phyloP scores from a whole-genome alignment of 2,113 vertebrate species.

The Eulemur rufifrons region DNA sequence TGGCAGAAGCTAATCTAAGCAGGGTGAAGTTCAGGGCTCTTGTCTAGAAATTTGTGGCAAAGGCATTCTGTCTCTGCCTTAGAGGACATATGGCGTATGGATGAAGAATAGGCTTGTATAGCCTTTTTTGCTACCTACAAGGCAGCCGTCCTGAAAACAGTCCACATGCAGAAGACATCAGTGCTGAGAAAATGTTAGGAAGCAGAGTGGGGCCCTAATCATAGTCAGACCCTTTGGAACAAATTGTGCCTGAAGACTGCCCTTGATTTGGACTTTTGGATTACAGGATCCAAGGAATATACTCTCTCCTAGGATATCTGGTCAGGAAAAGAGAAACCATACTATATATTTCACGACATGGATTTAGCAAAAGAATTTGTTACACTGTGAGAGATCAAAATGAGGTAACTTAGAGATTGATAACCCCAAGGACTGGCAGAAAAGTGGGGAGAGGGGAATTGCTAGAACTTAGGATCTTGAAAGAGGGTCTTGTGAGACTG shows the following conservation, averaged over 20 bases:
- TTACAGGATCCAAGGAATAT: neutral
- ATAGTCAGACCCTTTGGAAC: neutral
- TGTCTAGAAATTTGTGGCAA: neutral
- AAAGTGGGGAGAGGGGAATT: neutral
- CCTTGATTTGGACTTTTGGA: neutral
- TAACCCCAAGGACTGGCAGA: neutral
- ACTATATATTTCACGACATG: slow-evolving; percentile 11
- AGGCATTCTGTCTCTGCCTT: neutral
- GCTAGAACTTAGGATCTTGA: neutral
- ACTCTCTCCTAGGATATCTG: neutral
- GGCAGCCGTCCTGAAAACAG: neutral
- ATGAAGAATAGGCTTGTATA: neutral
- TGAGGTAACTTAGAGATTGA: neutral
- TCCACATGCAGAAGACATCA: neutral
- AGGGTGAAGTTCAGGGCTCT: neutral
- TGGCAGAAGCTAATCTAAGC: neutral
- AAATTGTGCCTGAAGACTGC: neutral
- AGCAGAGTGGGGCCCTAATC: neutral
- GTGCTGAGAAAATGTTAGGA: neutral
- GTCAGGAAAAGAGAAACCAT: slow-evolving; percentile 22
- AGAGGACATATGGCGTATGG: neutral
- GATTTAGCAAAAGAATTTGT: slow-evolving; percentile 25
- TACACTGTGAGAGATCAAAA: neutral
- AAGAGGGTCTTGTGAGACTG: neutral
- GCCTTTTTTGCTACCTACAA: neutral